These are phyloP conservation scores for Datnioides undecimradiatus DNA, from an alignment of 2,113 vertebrate species.

Conservation along the genomic window DNA sequence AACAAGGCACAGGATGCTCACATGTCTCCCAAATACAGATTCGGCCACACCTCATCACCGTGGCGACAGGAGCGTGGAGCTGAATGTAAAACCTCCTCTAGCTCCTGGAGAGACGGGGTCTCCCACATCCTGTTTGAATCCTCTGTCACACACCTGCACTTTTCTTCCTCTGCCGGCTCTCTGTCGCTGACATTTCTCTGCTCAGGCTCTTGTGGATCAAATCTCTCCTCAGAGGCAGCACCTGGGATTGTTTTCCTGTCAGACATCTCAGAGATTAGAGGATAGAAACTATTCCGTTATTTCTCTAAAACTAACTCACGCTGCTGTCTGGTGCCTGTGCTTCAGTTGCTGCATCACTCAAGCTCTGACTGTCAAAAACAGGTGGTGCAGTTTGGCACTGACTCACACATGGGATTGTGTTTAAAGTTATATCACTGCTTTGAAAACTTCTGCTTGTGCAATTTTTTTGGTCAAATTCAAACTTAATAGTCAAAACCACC, in stretches of 20 bases:
- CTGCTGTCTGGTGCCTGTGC: slow-evolving; percentile 23
- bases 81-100: slow-evolving; percentile 87
- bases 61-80: slow-evolving; percentile 87
- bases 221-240: background rate
- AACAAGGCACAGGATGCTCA: slow-evolving; percentile 78
- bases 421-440: background rate
- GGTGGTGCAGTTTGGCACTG: slow-evolving; percentile 48
- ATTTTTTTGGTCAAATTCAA: background rate
- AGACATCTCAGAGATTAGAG: slow-evolving; percentile 17
- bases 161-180: slow-evolving; percentile 11
- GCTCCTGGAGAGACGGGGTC: slow-evolving; percentile 81
- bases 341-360: background rate
- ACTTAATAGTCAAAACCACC: background rate
- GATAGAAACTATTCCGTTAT: background rate
- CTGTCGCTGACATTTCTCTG: background rate
- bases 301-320: background rate
- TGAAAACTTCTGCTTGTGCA: background rate
- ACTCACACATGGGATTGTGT: background rate
- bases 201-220: background rate
- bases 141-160: background rate
- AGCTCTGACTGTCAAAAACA: slow-evolving; percentile 59
- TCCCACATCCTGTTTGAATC: background rate
- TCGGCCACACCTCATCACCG: slow-evolving; percentile 94
- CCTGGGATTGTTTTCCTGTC: background rate
- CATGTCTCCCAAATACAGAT: slow-evolving; percentile 93